These are phyloP conservation scores for Habrosyne pyritoides DNA, from an alignment of 2,888 invertebrate species.

Conservation along the genomic window DNA sequence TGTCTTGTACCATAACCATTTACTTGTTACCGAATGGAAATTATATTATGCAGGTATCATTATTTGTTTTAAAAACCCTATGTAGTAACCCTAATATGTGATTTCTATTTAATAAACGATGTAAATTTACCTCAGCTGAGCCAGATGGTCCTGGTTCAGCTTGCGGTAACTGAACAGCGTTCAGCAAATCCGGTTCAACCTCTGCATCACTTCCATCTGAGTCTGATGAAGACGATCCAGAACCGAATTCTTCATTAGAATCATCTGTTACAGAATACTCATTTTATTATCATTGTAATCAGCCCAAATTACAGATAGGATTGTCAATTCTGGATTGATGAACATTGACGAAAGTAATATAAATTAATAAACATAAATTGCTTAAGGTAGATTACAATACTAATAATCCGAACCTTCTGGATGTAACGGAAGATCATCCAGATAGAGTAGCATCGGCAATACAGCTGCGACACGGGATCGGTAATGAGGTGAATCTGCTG, in stretches of 20 bases:
- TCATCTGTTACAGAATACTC: slow-evolving; percentile 34
- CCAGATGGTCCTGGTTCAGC: slow-evolving; percentile 36
- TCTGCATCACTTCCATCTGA: slow-evolving; percentile 51
- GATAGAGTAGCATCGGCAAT: slow-evolving; percentile 63
- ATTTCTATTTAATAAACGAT: too few species aligned
- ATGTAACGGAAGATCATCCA: slow-evolving; percentile 65
- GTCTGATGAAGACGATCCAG: slow-evolving; percentile 44
- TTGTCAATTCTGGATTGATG: too few species aligned
- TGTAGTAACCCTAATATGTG: too few species aligned
- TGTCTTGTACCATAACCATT: too few species aligned
- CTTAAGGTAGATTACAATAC: not conserved
- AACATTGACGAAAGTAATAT: too few species aligned
- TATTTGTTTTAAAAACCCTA: too few species aligned
- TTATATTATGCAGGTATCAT: too few species aligned
- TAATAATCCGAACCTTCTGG: slow-evolving; percentile 53
- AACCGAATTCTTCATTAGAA: slow-evolving; percentile 39
- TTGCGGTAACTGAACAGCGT: slow-evolving; percentile 13
- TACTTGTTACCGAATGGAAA: too few species aligned
- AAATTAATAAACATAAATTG: too few species aligned
- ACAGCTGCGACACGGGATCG: slow-evolving; percentile 55
- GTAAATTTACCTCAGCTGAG: slow-evolving; percentile 23
- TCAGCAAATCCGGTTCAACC: slow-evolving; percentile 22
- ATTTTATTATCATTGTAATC: not conserved
- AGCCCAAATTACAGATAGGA: not conserved
- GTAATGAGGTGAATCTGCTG: slow-evolving; percentile 54